Evolutionary conservation across 2,888 invertebrate species (phyloP).

Genomic region (Clistopyga incitator): DNA sequence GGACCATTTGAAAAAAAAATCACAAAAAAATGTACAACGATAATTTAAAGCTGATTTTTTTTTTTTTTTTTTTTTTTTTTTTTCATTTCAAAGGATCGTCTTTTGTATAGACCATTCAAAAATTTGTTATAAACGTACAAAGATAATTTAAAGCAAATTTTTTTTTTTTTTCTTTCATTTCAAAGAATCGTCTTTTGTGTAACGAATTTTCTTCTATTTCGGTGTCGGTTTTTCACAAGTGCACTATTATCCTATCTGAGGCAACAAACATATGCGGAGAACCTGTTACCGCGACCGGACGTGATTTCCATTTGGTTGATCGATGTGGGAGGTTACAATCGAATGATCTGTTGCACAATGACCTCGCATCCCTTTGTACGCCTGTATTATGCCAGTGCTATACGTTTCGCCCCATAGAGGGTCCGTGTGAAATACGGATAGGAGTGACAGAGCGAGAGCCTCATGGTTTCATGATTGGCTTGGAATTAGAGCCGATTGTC

Average conservation of each 20-base stretch:
- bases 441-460: slow-evolving; percentile 4
- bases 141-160: too few relatives aligned
- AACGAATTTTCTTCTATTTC: too few relatives aligned
- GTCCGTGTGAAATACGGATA: background rate
- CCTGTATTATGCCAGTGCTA: slow-evolving; percentile 14
- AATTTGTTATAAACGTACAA: too few relatives aligned
- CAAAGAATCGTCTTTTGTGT: too few relatives aligned
- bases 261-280: background rate
- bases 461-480: slow-evolving; percentile 63
- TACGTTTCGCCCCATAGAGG: background rate
- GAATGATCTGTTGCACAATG: slow-evolving; percentile 21
- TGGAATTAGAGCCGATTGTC: slow-evolving; percentile 66
- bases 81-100: too few relatives aligned
- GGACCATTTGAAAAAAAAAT: too few relatives aligned
- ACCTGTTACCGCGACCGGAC: background rate
- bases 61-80: too few relatives aligned
- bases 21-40: too few relatives aligned
- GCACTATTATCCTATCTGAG: background rate
- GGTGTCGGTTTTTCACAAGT: background rate
- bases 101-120: too few relatives aligned
- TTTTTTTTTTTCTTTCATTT: too few relatives aligned
- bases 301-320: slow-evolving; percentile 2
- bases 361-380: slow-evolving; percentile 32
- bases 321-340: slow-evolving; percentile 31
- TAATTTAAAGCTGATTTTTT: too few relatives aligned